Conservation (phyloP, 2,888 invertebrate genomes). For the Entomobrya multifasciata region DNA sequence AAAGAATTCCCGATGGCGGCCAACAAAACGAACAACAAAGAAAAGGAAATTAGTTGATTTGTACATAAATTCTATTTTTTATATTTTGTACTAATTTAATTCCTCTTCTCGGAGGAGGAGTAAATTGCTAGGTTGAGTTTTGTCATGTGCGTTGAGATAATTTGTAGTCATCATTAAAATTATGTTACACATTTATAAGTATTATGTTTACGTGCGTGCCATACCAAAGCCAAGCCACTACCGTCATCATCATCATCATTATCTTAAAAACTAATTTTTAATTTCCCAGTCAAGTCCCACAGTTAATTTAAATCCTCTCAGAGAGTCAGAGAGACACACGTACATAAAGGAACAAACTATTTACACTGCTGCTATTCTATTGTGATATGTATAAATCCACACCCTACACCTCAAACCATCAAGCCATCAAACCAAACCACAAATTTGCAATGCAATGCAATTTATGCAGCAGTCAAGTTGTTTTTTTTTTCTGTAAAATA, state of each 20-base stretch:
- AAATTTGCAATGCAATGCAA: too few species aligned
- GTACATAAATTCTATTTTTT: too few species aligned
- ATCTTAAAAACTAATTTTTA: constrained; percentile 34
- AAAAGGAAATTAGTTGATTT: constrained; percentile 39
- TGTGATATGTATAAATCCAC: too few species aligned
- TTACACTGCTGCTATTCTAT: too few species aligned
- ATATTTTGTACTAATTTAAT: not conserved
- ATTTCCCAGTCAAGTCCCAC: constrained; percentile 43
- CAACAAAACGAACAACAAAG: too few species aligned
- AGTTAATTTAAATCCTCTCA: constrained; percentile 20
- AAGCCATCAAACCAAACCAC: too few species aligned
- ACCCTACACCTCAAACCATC: too few species aligned
- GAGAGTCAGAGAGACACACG: too few species aligned
- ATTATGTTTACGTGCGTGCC: constrained; percentile 31
- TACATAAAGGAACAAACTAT: constrained; percentile 23
- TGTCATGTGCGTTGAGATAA: constrained; percentile 43
- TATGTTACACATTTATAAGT: not conserved
- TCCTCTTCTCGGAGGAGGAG: not conserved
- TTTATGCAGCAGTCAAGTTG: too few species aligned
- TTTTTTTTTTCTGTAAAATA: too few species aligned
- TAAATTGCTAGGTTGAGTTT: constrained; percentile 28
- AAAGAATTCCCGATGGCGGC: constrained; percentile 13
- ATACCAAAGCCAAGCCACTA: too few species aligned
- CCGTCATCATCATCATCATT: constrained; percentile 8
- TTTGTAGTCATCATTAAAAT: not conserved